Conservation (phyloP, 2,113 vertebrate species). For the Macquaria ambigua region DNA sequence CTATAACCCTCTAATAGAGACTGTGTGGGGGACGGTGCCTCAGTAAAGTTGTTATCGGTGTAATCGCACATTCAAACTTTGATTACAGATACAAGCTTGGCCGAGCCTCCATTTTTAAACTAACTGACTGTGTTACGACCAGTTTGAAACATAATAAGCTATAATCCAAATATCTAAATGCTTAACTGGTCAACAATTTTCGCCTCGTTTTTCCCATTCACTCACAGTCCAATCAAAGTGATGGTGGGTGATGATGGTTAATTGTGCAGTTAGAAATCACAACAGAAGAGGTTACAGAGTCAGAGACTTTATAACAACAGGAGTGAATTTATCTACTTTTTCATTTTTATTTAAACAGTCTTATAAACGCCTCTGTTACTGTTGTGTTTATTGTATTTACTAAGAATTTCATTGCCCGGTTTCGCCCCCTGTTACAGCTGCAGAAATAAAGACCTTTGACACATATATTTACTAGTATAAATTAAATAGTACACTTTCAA, state of each 20-base stretch:
- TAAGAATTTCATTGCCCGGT: background rate
- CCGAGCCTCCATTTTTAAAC: constrained; percentile 11
- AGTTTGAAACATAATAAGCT: constrained; percentile 14
- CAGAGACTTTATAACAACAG: background rate
- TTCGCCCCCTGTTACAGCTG: background rate
- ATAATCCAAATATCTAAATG: background rate
- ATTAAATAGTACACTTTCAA: background rate
- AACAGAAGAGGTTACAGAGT: background rate
- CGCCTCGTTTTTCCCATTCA: background rate
- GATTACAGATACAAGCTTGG: constrained; percentile 24
- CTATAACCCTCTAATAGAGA: constrained; percentile 6
- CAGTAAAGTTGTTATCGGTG: constrained; percentile 4
- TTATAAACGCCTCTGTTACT: no score
- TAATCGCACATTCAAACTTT: constrained; percentile 17
- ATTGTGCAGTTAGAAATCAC: background rate
- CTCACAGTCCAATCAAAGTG: constrained; percentile 12
- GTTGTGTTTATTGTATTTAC: background rate
- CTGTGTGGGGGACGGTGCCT: constrained; percentile 6
- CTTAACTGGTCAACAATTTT: background rate
- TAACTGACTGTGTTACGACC: constrained; percentile 16
- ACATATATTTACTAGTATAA: background rate
- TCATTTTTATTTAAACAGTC: background rate
- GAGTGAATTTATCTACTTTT: background rate
- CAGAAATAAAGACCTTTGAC: background rate
- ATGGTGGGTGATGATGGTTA: constrained; percentile 19